Conservation (phyloP, 2,113 vertebrate genomes). For the Phyllopteryx taeniolatus region DNA sequence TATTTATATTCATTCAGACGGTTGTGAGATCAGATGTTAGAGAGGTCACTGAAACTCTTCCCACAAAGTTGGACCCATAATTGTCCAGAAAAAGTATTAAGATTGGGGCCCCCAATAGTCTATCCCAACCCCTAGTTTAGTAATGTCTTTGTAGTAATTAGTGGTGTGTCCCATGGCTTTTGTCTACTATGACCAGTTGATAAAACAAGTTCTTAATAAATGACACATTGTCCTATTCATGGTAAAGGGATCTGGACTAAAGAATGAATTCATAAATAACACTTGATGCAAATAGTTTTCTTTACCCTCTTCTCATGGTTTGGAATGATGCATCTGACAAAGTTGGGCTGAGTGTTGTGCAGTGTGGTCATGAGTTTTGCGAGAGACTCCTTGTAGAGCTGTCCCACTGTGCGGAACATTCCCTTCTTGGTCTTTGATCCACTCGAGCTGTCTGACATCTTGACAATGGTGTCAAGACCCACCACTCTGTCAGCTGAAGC, state of each 20-base stretch:
- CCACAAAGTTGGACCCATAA: background rate
- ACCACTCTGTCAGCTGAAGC: conserved; percentile 90
- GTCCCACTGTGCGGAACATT: conserved; percentile 97
- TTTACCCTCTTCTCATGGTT: conserved; percentile 95
- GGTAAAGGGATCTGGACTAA: background rate
- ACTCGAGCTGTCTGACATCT: conserved; percentile 90
- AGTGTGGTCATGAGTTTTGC: conserved; percentile 96
- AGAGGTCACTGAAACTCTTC: background rate
- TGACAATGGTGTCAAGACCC: conserved; percentile 92
- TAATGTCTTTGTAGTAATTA: background rate
- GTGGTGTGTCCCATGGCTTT: background rate
- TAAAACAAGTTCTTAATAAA: background rate
- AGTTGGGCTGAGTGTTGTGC: conserved; percentile 97
- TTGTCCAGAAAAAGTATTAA: background rate
- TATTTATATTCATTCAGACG: background rate
- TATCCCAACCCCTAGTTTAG: background rate
- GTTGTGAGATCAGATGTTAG: background rate
- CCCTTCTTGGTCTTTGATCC: conserved; percentile 96
- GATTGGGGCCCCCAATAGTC: background rate
- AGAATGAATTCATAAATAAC: background rate
- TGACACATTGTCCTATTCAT: background rate
- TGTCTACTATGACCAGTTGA: background rate
- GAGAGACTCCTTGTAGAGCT: conserved; percentile 97
- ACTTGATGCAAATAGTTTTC: background rate
- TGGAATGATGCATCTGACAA: conserved; percentile 97